phyloP scores from a whole-genome alignment of 2,888 invertebrate species.

The Deroplatys truncata region DNA sequence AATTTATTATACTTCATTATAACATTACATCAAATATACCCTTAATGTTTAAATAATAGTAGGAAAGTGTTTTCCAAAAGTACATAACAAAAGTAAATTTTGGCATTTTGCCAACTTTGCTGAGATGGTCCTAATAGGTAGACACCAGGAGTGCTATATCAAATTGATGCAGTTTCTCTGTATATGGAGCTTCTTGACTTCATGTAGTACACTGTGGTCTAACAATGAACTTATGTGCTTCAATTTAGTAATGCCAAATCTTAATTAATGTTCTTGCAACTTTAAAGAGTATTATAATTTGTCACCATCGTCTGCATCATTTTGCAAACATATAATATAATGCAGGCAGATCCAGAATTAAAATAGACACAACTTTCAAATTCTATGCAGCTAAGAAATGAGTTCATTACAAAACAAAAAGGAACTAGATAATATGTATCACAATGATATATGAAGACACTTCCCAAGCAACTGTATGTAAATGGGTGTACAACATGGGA shows the following conservation, averaged over 20 bases:
- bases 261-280: background rate
- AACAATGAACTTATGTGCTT: background rate
- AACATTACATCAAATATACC: too few species aligned
- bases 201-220: too few species aligned
- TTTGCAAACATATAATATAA: background rate
- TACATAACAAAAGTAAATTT: too few species aligned
- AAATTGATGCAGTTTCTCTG: too few species aligned
- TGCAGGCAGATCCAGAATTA: background rate
- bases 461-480: background rate
- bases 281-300: too few species aligned
- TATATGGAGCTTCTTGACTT: too few species aligned
- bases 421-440: background rate
- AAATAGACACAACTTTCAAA: background rate
- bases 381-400: background rate
- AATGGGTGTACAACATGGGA: background rate
- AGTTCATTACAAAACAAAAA: background rate
- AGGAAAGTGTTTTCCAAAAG: too few species aligned
- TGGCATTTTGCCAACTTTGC: too few species aligned
- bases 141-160: too few species aligned
- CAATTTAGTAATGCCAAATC: background rate
- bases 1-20: too few species aligned
- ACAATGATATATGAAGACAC: background rate
- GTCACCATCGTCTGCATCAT: background rate
- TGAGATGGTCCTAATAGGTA: too few species aligned
- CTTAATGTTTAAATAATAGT: too few species aligned